Evolutionary conservation across 2,113 vertebrate species (phyloP).

Genomic region (Speoplatyrhinus poulsoni): DNA sequence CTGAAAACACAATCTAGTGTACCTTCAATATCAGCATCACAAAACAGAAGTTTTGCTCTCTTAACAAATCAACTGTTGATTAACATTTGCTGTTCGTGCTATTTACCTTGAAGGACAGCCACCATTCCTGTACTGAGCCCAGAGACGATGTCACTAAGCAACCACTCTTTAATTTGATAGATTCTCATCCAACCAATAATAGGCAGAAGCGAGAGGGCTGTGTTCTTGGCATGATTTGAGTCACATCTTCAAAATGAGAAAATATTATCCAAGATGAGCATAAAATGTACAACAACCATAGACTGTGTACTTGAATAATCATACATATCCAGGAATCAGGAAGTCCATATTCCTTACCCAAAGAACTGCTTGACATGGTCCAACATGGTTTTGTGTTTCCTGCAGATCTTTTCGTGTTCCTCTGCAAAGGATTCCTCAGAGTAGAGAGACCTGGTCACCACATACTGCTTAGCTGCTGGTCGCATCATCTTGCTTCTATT

Average conservation of each 20-base stretch:
- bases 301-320: not conserved
- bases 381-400: slow-evolving; percentile 81
- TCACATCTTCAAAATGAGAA: slow-evolving; percentile 80
- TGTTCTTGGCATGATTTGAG: slow-evolving; percentile 78
- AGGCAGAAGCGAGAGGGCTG: slow-evolving; percentile 81
- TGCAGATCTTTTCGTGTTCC: slow-evolving; percentile 80
- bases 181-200: slow-evolving; percentile 85
- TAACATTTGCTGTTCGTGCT: not conserved
- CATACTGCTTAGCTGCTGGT: slow-evolving; percentile 74
- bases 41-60: not conserved
- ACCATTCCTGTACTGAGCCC: slow-evolving; percentile 94
- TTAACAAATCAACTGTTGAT: not conserved
- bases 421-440: slow-evolving; percentile 83
- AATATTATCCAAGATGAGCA: slow-evolving; percentile 2
- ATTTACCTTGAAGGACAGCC: slow-evolving; percentile 92
- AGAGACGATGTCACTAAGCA: slow-evolving; percentile 87
- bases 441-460: slow-evolving; percentile 85
- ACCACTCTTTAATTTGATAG: slow-evolving; percentile 87
- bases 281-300: not conserved
- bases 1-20: no score
- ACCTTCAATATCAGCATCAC: no score
- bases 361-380: slow-evolving; percentile 82
- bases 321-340: not conserved
- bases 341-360: slow-evolving; percentile 76
- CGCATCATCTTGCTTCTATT: not conserved